Base-by-base conservation (phyloP, 2,113 vertebrate species). In the Cavia porcellus region DNA sequence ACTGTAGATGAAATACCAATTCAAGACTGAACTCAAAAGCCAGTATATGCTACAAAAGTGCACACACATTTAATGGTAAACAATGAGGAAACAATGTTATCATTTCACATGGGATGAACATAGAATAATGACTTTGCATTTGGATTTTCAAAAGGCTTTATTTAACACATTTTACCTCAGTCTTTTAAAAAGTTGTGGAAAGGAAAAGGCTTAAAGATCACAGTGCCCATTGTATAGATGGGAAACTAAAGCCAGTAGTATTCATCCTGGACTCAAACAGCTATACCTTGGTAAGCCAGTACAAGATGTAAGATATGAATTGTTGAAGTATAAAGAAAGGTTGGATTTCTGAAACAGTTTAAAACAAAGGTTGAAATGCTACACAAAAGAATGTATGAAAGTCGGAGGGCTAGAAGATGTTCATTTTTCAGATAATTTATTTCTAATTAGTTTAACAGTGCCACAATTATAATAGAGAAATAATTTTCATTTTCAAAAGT, bases 401-500 rank as follows among this genome's bases (percentile, higher is more conserved):
- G 55, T 86, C 45, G 89, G 50, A 96, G 35, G 30, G 42, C 59
- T 86, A 8, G 11, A 92, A 91, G 32, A 86, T 42, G 82, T 47
- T 93, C 12, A 50, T 83, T 90, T 94, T 90, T 77, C 61, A 57
- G 82, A 86, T 75, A 95, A 94, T 20, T 28, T 86, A 86, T 82
- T 92, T 92, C 28, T 90, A 42, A 28, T 96, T 83, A 68, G 28
- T 92, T 94, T 79, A 83, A 97, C 90, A 90, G 35, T 96, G 64
- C 19, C 70, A 59, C 50, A 55, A 87, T 38, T 35, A 90, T 11
- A 94, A 89, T 5, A 66, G 66, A 89, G 96, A 81, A 96, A 93
- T 92, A 83, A 88, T 95, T 95, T 94, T 89, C 72, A 75, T 93
- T 95, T 96, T 68, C n/a, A 94, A 79, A 92, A 89, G n/a, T 85